These are phyloP conservation scores for Lepas anatifera DNA, from an alignment of 2,888 invertebrate genomes.

Conservation along the genomic window DNA sequence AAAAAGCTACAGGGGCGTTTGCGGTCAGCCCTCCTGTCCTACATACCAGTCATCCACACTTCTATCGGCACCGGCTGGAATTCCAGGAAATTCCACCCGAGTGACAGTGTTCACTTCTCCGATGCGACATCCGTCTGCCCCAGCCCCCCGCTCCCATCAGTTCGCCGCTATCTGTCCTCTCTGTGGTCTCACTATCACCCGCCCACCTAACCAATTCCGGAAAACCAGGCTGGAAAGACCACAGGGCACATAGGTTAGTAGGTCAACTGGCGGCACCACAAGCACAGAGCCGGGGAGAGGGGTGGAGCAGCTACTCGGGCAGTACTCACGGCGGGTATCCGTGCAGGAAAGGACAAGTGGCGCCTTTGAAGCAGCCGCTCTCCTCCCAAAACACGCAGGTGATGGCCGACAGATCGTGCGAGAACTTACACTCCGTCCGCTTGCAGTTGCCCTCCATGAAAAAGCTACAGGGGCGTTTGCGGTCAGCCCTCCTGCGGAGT, in stretches of 20 bases:
- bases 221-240: too few relatives aligned
- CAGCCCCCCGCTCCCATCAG: too few relatives aligned
- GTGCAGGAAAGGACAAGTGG: constrained; percentile 25
- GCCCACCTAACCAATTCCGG: too few relatives aligned
- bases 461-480: constrained; percentile 36
- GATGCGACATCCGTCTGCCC: too few relatives aligned
- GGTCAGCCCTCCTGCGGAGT: constrained; percentile 17
- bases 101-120: too few relatives aligned
- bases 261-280: background rate
- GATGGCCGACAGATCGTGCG: constrained; percentile 38
- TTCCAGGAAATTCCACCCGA: too few relatives aligned
- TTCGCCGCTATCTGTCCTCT: too few relatives aligned
- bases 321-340: constrained; percentile 23
- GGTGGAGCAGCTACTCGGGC: too few relatives aligned
- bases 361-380: constrained; percentile 39
- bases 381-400: constrained; percentile 40
- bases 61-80: too few relatives aligned
- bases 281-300: background rate
- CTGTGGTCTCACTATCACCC: too few relatives aligned
- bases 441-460: constrained; percentile 39
- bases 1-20: constrained; percentile 37
- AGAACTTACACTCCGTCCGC: constrained; percentile 38
- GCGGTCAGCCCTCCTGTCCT: constrained; percentile 18
- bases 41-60: background rate
- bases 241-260: background rate